Percentiles rank a stretch among this genome's conserved stretches.
These are phyloP conservation scores for Dasypus novemcinctus DNA, from an alignment of 2,113 vertebrate genomes.

Conservation along the genomic window DNA sequence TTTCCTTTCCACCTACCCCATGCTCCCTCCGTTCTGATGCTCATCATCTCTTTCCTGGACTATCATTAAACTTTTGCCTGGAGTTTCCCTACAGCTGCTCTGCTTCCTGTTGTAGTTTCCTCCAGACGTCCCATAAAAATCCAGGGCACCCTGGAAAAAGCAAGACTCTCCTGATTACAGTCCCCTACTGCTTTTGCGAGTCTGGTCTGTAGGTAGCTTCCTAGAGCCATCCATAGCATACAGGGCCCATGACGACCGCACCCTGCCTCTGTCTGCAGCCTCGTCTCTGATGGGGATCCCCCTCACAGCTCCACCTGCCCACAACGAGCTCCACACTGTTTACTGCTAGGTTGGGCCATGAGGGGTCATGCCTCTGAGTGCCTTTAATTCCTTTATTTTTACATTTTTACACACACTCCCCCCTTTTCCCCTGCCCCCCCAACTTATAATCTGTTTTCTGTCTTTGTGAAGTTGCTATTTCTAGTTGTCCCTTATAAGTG, in stretches of 20 bases:
- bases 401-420: too few species aligned
- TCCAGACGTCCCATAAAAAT: not conserved
- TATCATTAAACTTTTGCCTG: too few species aligned
- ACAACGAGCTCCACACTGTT: accelerated
- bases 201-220: not conserved
- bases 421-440: too few species aligned
- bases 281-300: not conserved
- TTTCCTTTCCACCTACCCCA: not conserved
- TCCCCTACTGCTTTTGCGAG: not conserved
- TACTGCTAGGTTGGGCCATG: not conserved
- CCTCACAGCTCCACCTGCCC: not conserved
- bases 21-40: not conserved
- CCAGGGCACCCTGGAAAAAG: not conserved
- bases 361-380: not conserved
- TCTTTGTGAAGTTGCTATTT: too few species aligned
- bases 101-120: not conserved
- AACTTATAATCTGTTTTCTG: too few species aligned
- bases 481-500: too few species aligned
- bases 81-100: not conserved
- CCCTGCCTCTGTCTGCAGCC: not conserved
- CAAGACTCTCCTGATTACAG: not conserved
- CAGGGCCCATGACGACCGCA: not conserved
- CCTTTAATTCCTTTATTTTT: too few species aligned
- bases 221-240: not conserved
- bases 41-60: not conserved